These are phyloP conservation scores for Machimus atricapillus DNA, from an alignment of 2,888 invertebrate species.

Conservation along the genomic window DNA sequence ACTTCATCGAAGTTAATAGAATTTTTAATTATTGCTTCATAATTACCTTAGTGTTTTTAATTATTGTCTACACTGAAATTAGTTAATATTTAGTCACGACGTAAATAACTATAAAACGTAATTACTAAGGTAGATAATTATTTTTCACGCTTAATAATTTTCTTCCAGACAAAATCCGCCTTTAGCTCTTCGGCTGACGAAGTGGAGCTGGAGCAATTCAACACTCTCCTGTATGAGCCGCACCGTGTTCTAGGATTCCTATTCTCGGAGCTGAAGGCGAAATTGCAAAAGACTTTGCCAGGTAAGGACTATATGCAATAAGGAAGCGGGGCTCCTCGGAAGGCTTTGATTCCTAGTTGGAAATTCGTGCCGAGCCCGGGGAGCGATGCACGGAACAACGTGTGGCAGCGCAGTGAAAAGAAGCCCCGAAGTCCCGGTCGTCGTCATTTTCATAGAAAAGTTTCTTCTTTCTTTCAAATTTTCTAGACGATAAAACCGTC, in stretches of 20 bases:
- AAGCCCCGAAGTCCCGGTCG: neutral
- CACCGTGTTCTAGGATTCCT: constrained; percentile 49
- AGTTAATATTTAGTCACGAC: neutral
- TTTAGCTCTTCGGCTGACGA: neutral
- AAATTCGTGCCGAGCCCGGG: neutral
- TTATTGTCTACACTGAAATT: neutral
- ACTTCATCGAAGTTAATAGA: too few relatives aligned
- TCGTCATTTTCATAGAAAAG: neutral
- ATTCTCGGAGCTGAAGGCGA: constrained; percentile 49
- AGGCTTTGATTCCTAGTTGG: neutral
- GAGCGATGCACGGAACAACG: neutral
- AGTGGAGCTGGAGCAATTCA: constrained; percentile 5
- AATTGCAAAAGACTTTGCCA: constrained; percentile 48
- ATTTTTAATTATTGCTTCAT: too few relatives aligned
- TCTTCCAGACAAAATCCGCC: neutral
- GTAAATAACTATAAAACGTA: neutral
- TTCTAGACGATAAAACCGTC: constrained; percentile 49
- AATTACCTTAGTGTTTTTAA: neutral
- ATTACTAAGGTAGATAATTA: neutral
- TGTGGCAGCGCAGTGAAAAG: neutral
- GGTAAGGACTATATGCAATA: constrained; percentile 44
- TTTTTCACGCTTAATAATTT: neutral
- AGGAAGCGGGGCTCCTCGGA: neutral
- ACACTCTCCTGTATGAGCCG: constrained; percentile 49
- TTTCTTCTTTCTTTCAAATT: constrained; percentile 32